Conservation (phyloP, 2,113 vertebrate species). For the Lasiurus cinereus region DNA sequence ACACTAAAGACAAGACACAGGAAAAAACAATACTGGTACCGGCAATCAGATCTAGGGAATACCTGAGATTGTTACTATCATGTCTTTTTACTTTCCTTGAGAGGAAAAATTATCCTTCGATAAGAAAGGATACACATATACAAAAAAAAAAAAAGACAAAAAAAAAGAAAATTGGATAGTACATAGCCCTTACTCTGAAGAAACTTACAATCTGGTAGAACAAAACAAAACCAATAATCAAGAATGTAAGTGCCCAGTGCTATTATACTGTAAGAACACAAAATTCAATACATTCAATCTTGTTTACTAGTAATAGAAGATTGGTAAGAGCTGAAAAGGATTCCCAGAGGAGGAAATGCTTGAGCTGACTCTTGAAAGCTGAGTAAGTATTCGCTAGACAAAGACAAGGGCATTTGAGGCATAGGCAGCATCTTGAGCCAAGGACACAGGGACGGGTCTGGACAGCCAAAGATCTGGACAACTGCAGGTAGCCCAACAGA, state of each 20-base stretch:
- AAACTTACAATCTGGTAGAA: not conserved
- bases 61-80: not conserved
- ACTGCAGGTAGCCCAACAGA: not conserved
- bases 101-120: not conserved
- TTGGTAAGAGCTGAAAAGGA: not conserved
- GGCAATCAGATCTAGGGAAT: not conserved
- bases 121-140: not conserved
- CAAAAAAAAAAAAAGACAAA: not conserved
- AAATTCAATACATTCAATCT: not conserved
- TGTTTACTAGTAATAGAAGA: not conserved
- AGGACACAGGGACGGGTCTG: not conserved
- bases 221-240: constrained; percentile 17
- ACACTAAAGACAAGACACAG: not conserved
- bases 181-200: not conserved
- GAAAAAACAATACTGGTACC: not conserved
- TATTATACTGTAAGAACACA: not conserved
- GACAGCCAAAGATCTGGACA: not conserved
- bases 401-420: not conserved
- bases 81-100: not conserved
- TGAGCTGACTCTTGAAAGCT: not conserved
- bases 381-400: not conserved
- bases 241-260: not conserved
- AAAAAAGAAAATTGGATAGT: not conserved
- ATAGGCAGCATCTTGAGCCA: not conserved
- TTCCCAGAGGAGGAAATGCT: not conserved